A percentile compares a stretch with the other conserved stretches of the same genome.
Conservation (phyloP, 2,888 invertebrate genomes). For the Drosophila borealis region DNA sequence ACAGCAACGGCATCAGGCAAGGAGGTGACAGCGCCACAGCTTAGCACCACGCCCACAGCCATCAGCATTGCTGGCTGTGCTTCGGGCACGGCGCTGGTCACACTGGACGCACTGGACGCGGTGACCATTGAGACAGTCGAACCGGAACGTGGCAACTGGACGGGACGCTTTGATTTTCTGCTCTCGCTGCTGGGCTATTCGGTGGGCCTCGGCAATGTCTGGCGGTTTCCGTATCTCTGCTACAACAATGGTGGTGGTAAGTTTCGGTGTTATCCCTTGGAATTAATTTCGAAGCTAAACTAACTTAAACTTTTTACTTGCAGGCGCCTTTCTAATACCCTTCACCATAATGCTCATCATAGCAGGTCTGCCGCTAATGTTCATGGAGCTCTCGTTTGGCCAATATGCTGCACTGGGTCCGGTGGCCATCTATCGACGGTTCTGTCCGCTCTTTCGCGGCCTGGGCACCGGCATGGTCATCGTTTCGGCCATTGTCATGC, state of each 20-base stretch:
- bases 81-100: constrained; percentile 81
- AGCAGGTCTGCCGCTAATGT: constrained; percentile 92
- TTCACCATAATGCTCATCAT: constrained; percentile 92
- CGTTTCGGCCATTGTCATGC: constrained; percentile 91
- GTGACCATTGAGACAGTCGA: constrained; percentile 46
- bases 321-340: constrained; percentile 93
- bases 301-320: background rate
- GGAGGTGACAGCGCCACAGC: constrained; percentile 40
- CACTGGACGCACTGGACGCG: constrained; percentile 65
- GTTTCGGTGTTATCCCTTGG: constrained; percentile 35
- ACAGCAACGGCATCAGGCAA: constrained; percentile 37
- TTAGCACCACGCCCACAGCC: constrained; percentile 71
- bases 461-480: constrained; percentile 91
- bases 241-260: constrained; percentile 91
- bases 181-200: constrained; percentile 90
- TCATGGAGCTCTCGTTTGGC: constrained; percentile 93
- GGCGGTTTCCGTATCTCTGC: constrained; percentile 91
- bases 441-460: constrained; percentile 89
- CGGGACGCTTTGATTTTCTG: constrained; percentile 90
- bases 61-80: constrained; percentile 80
- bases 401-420: constrained; percentile 93
- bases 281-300: background rate
- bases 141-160: constrained; percentile 90
- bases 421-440: constrained; percentile 91
- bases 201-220: constrained; percentile 91